Percentiles rank a stretch among this genome's conserved stretches.
Evolutionary conservation across 92 coral and sea anemone species (phyloP).

Genomic region (Anthopleura xanthogrammica): DNA sequence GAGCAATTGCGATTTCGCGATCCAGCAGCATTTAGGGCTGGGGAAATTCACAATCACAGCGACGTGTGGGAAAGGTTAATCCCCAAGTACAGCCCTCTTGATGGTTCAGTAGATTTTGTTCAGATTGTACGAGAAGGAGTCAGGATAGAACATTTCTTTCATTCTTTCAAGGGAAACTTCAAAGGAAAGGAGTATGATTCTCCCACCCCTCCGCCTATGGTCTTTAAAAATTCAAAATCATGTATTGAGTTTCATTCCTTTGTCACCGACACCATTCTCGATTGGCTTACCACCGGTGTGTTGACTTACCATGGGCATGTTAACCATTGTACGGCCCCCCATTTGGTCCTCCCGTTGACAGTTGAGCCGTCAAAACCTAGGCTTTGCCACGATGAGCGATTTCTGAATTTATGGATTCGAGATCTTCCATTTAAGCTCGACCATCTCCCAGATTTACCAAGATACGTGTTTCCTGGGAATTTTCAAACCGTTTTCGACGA

Average conservation of each 20-base stretch:
- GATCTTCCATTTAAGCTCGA: slow-evolving; percentile 18
- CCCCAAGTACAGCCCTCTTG: neutral
- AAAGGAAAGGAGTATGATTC: neutral
- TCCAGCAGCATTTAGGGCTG: neutral
- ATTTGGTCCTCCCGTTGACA: too few species aligned
- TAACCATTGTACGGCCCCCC: too few species aligned
- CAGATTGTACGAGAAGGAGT: neutral
- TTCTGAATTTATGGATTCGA: slow-evolving; percentile 19
- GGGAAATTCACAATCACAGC: neutral
- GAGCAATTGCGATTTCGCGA: neutral
- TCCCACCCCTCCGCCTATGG: neutral
- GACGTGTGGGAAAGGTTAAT: neutral
- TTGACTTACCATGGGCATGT: too few species aligned
- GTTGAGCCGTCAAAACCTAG: too few species aligned
- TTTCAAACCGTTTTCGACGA: neutral
- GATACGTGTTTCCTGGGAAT: slow-evolving; percentile 8
- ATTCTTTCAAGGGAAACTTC: neutral
- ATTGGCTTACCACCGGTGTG: too few species aligned
- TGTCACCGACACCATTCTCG: neutral
- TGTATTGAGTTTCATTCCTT: neutral
- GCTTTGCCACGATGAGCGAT: slow-evolving; percentile 21
- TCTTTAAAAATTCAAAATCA: neutral
- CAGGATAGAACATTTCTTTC: neutral
- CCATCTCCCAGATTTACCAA: slow-evolving; percentile 21
- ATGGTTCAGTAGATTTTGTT: neutral